Base-by-base conservation (phyloP, 2,888 invertebrate genomes). In the Eurytoma adleriae region DNA sequence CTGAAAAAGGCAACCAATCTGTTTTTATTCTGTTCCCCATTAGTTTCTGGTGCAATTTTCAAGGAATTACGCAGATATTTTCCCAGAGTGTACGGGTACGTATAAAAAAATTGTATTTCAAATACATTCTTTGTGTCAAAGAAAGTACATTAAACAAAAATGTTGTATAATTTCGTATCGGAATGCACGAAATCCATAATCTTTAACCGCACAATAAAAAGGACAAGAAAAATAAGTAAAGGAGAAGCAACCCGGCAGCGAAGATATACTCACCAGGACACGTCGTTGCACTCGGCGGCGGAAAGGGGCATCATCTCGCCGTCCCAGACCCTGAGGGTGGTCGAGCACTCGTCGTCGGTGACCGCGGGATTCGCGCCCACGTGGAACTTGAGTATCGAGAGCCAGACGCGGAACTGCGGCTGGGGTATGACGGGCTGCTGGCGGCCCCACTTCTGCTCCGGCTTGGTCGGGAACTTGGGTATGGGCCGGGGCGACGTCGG, bases 311-410 rank as follows among this genome's bases (percentile, higher is more conserved):
- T 88, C 85, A 91, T 89, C 70, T 90, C 91, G 2, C 96, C 96
- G 89, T 97, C 96, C 96, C 96, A 97, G 85, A 97, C 94, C 91
- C 96, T 95, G 85, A 97, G 92, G 91, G 96, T 95, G 83, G 96
- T 96, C 61, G 95, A 94, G 89, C 96, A 97, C 85, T 96, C 95
- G 89, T 95, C 95, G 87, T 95, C 95, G 83, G 91, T 89, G 82
- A 93, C 93, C 84, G 94, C 93, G 86, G 94, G 93, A 87, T 93
- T 93, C 77, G 93, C 93, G 83, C 94, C 94, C 84, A 96, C 94
- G 91, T 96, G 96, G 91, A 96, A 97, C 92, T 96, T 97, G 84
- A 96, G 92, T 85, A 97, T 94, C 7, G 96, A 96, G 84, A 97
- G 93, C 97, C 97, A 97, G 7, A 97, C 96, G 84, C 95, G 93